Percentiles rank a stretch among this genome's conserved stretches.
phyloP scores from a whole-genome alignment of 2,797 vertebrate genomes.

The Neosilurus mollespiculum region DNA sequence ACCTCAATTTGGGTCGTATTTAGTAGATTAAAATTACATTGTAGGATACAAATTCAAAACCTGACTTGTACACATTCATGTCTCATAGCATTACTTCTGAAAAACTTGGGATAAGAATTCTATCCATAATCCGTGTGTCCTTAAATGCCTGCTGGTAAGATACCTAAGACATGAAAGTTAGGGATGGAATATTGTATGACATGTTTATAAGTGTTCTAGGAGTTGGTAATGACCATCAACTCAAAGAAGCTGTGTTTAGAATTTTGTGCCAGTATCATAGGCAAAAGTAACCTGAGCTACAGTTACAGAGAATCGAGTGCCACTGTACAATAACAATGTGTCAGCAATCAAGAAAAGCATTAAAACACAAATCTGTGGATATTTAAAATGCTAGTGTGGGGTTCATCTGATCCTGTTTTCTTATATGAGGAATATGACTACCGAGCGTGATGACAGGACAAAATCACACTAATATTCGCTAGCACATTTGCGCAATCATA shows the following conservation, averaged over 20 bases:
- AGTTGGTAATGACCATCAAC: conserved; percentile 23
- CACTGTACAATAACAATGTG: conserved; percentile 27
- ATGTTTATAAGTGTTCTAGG: conserved; percentile 23
- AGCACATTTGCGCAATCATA: conserved; percentile 6
- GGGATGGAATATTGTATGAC: conserved; percentile 11
- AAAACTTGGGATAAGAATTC: not conserved
- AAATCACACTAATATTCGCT: conserved; percentile 17
- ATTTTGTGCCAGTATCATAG: conserved; percentile 26
- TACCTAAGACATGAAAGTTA: not conserved
- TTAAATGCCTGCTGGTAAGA: not conserved
- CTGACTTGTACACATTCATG: not conserved
- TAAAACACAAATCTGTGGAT: not conserved
- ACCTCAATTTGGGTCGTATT: not conserved
- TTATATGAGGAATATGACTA: not conserved
- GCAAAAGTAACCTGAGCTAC: conserved; percentile 24
- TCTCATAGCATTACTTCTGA: not conserved
- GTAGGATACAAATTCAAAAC: not conserved
- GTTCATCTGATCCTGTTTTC: conserved; percentile 3
- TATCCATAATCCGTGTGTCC: not conserved
- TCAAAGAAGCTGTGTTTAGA: conserved; percentile 31
- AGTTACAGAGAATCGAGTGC: not conserved
- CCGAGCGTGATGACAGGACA: not conserved
- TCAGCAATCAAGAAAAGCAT: conserved; percentile 12
- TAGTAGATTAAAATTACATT: not conserved
- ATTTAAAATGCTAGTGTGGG: not conserved